phyloP scores from a whole-genome alignment of 2,888 invertebrate genomes.

The Sinhomidia bicolor region DNA sequence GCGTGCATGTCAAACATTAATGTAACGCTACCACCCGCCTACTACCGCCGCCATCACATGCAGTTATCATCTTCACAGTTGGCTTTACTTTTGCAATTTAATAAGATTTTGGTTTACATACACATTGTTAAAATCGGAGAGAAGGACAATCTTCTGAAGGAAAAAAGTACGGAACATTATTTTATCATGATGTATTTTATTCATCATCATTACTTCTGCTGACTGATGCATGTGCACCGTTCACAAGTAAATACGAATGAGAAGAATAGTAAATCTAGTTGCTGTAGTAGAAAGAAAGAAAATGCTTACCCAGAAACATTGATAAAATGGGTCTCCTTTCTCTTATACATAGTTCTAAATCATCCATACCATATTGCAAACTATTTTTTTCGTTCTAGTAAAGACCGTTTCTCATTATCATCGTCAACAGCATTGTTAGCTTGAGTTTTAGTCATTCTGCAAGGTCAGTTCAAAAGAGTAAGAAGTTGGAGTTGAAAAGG shows the following conservation, averaged over 20 bases:
- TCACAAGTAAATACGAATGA: not conserved
- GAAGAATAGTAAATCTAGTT: not conserved
- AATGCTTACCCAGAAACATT: not conserved
- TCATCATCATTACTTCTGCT: not conserved
- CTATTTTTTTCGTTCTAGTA: not conserved
- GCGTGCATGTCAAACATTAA: not conserved
- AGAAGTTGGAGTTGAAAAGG: not conserved
- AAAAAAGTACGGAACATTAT: slow-evolving; percentile 41
- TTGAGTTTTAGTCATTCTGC: slow-evolving; percentile 27
- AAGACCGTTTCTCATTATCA: not conserved
- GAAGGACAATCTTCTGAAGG: not conserved
- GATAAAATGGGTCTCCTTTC: not conserved
- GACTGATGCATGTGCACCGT: slow-evolving; percentile 2
- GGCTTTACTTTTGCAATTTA: not conserved
- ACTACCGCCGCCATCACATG: not conserved
- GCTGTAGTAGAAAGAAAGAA: not conserved
- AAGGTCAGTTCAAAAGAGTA: slow-evolving; percentile 50
- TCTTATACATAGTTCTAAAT: not conserved
- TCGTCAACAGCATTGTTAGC: not conserved
- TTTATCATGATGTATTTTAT: not conserved
- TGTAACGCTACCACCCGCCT: not conserved
- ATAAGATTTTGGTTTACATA: not conserved
- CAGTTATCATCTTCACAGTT: not conserved
- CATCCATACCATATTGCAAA: slow-evolving; percentile 15
- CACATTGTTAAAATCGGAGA: not conserved